These are phyloP conservation scores for Marmota monax DNA, from an alignment of 2,113 vertebrate genomes.

Conservation along the genomic window DNA sequence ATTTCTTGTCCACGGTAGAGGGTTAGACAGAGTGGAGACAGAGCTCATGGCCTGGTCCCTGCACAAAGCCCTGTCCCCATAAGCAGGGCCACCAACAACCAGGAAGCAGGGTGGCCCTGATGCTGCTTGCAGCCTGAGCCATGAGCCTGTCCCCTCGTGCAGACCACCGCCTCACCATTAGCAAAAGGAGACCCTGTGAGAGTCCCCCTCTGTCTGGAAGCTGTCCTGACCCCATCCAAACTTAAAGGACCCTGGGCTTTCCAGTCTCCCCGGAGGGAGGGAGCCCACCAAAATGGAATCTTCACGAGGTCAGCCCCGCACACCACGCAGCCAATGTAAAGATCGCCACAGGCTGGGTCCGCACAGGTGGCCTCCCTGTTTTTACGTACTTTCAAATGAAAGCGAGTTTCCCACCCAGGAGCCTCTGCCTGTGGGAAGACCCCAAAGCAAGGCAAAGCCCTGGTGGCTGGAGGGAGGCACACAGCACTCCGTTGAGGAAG, in stretches of 20 bases:
- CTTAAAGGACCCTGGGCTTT: background rate
- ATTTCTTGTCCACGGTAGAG: background rate
- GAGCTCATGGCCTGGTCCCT: background rate
- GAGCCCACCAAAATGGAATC: background rate
- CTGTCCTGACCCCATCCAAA: background rate
- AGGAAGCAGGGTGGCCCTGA: rapidly evolving
- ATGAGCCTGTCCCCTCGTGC: background rate
- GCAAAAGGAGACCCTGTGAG: background rate
- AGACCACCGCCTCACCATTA: background rate
- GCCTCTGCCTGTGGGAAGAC: background rate
- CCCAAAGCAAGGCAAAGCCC: background rate
- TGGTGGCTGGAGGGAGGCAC: background rate
- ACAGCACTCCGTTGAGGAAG: background rate
- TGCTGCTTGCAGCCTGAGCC: too few relatives aligned
- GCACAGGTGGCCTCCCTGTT: background rate
- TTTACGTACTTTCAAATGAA: constrained; percentile 42
- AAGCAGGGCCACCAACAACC: background rate
- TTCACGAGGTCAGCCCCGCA: background rate
- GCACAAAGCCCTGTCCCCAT: background rate
- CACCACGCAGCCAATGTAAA: too few relatives aligned
- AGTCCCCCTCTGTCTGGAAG: background rate
- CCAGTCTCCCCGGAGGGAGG: background rate
- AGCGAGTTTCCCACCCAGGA: background rate
- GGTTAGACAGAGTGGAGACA: background rate
- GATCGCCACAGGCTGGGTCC: too few relatives aligned